Evolutionary conservation across 92 coral and sea anemone genomes (phyloP), one percentile per base, ranked within the genome.

Genomic region (Parazoanthus atlanticus): DNA sequence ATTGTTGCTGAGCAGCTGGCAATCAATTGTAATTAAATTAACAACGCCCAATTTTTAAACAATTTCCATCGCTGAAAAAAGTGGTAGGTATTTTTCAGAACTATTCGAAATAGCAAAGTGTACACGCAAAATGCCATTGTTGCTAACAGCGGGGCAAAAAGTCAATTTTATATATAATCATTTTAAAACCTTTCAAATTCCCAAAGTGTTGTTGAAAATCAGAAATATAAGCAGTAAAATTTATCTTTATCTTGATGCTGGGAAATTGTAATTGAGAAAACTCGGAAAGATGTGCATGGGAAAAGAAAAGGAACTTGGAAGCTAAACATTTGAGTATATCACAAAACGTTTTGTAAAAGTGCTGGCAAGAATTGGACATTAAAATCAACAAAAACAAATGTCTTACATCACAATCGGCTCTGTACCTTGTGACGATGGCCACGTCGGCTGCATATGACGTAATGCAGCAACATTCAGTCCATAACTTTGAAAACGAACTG

Each of bases 61-160:
- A 80, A 52, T 80, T 80, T 49, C 38, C 46, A 56, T 79, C 70
- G 38, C 69, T 80, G 38, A 32, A 52, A 76, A n/a, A 76, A 76
- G 54, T 32, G 21, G 80, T 40, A 74, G 79, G 79, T 34, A 36
- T 8, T 32, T 41, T 38, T 76, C 30, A 76, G 26, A 21, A 25
- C 46, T 8, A n/a, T 76, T 19, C 28, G 17, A 19, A 19, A 61
- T 61, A 21, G 21, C 69, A 61, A 52, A 74, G 33, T 34, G 47
- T 23, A 41, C n/a, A 32, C 10, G 43, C 69, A 33, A 74, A 74
- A 74, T 74, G 46, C 38, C 38, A 36, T 2, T 28, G 33, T 74
- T 74, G 21, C 78, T 31, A 61, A 23, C 2, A 2, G 8, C 78
- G 7, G 16, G 40, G 6, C 43, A 31, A 74, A 33, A 31, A 6